Evolutionary conservation across 1,140 invertebrate species (phyloP), one percentile per base, ranked within the genome.

Genomic region (Bombus fervidus): DNA sequence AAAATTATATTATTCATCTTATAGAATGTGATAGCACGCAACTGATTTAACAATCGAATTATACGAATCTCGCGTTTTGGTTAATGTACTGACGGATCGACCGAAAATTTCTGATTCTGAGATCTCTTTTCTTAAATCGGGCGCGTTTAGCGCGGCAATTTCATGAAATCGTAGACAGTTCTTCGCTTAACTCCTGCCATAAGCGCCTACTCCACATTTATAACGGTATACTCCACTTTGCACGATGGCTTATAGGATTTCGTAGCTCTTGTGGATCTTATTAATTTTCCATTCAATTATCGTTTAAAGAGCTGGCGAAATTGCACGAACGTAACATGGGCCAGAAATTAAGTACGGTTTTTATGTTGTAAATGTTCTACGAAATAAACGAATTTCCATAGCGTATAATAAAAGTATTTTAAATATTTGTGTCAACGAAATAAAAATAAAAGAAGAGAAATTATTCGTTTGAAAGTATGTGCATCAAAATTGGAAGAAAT

Each of bases 211-310:
- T 31, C 71, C 47, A 53, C 79, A 62, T 86, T 76, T 72, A 59
- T 79, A 86, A 78, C 53, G 31, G 57, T 62, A 80, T 79, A 59
- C 74, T 83, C 85, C 66, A 89, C 85, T 87, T 81, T 86, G 79
- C 85, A 84, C 71, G 75, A 62, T 92, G 91, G 92, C 89, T 93
- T 92, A 93, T 90, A 89, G 91, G 91, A 93, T 93, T 93, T 92
- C 87, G 88, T 87, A 80, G 87, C 81, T 88, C 86, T 83, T 87
- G 81, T 88, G 86, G 86, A 91, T 86, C 92, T 94, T 93, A 93
- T 93, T 94, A 94, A 93, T 93, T 93, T 93, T 93, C 93, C 89
- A 91, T 93, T 93, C 92, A 93, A 93, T 94, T 93, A 94, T 89
- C 81, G 89, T 90, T 91, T 92, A 93, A 94, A 92, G 92, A 93